Percentiles rank a stretch among this genome's conserved stretches.
Evolutionary conservation across 1,140 invertebrate genomes (phyloP).

Genomic region (Paraescarpia echinospica): DNA sequence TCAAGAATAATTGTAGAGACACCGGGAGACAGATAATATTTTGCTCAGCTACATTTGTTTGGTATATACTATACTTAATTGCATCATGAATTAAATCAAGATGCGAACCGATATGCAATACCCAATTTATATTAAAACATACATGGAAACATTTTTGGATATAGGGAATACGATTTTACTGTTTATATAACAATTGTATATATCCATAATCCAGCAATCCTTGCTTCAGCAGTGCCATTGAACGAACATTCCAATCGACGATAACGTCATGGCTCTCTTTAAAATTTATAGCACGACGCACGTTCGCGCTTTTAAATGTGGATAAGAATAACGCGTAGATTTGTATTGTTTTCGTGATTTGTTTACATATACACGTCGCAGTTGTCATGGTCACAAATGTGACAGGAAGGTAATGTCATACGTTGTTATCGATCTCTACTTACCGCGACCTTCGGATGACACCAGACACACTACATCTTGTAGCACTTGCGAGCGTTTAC

Average conservation of each 20-base stretch:
- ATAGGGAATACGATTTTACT: no score
- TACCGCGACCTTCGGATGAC: neutral
- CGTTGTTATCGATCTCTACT: neutral
- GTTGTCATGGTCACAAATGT: neutral
- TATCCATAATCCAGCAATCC: neutral
- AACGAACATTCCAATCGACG: neutral
- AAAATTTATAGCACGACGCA: neutral
- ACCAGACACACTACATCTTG: neutral
- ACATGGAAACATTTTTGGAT: no score
- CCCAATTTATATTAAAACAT: no score
- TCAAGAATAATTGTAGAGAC: no score
- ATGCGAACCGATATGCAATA: no score
- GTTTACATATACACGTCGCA: no score
- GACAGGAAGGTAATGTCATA: neutral
- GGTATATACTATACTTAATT: no score
- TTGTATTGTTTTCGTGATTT: neutral
- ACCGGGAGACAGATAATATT: no score
- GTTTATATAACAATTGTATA: neutral
- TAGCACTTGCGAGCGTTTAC: neutral
- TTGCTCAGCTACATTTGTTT: no score
- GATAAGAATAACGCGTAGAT: neutral
- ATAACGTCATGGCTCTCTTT: neutral
- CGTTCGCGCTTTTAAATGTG: neutral
- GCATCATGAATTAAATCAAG: no score
- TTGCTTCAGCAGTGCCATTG: neutral